Evolutionary conservation across 1,140 invertebrate genomes (phyloP).

Genomic region (Bombus picipes): DNA sequence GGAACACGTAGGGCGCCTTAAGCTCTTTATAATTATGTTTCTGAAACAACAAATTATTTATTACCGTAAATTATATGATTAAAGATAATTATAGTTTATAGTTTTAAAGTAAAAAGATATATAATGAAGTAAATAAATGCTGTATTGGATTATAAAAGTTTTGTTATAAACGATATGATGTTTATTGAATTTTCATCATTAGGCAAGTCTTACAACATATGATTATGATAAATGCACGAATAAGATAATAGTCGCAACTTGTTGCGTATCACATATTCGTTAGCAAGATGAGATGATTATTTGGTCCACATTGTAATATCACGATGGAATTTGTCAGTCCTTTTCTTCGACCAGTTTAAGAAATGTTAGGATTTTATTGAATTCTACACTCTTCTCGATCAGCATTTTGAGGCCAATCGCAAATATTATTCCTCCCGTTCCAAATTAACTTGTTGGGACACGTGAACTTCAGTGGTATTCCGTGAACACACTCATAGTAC

Average conservation of each 20-base stretch:
- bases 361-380: not conserved
- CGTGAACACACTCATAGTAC: conserved; percentile 92
- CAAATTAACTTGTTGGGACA: conserved; percentile 90
- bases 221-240: not conserved
- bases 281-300: not conserved
- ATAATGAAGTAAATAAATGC: too few species aligned
- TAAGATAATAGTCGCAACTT: not conserved
- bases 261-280: not conserved
- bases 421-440: conserved; percentile 86
- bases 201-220: not conserved
- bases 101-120: not conserved
- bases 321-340: not conserved
- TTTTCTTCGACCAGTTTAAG: not conserved
- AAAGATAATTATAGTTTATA: not conserved
- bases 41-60: not conserved
- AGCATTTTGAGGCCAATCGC: conserved; percentile 90
- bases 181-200: not conserved
- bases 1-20: not conserved
- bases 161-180: not conserved
- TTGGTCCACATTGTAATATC: not conserved
- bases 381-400: conserved; percentile 84
- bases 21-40: not conserved
- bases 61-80: too few species aligned
- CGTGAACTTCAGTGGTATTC: conserved; percentile 87
- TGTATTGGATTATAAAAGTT: not conserved